Percentiles rank a stretch among this genome's conserved stretches.
phyloP scores from a whole-genome alignment of 2,113 vertebrate species.

The Sander lucioperca region DNA sequence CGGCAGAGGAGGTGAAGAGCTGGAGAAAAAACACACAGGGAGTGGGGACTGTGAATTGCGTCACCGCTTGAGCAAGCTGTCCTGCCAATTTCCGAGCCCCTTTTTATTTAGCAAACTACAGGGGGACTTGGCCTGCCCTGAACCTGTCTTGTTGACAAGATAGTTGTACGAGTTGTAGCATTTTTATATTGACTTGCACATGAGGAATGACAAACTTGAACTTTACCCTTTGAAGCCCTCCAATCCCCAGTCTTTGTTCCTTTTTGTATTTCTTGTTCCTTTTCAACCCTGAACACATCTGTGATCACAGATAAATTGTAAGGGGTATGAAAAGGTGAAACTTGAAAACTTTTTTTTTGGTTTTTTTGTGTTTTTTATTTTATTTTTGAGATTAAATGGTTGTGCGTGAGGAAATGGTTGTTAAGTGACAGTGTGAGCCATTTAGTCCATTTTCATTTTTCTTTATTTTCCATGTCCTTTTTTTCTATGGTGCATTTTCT shows the following conservation, averaged over 20 bases:
- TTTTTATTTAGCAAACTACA: slow-evolving; percentile 65
- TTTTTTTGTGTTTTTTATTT: neutral
- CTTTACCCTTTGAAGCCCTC: slow-evolving; percentile 59
- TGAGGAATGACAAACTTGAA: slow-evolving; percentile 84
- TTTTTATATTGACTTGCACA: slow-evolving; percentile 86
- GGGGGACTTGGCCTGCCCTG: slow-evolving; percentile 57
- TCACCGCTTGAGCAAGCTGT: slow-evolving; percentile 63
- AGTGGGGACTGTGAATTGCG: slow-evolving; percentile 47
- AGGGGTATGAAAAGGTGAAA: slow-evolving; percentile 68
- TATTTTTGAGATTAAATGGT: slow-evolving; percentile 50
- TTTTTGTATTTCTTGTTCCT: slow-evolving; percentile 56
- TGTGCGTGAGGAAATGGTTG: slow-evolving; percentile 54
- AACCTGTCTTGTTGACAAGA: slow-evolving; percentile 72
- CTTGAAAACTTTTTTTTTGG: slow-evolving; percentile 65
- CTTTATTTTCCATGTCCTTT: slow-evolving; percentile 42
- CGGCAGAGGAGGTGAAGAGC: slow-evolving; percentile 36
- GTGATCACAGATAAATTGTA: slow-evolving; percentile 54
- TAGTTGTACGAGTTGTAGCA: slow-evolving; percentile 84
- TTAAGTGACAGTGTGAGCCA: slow-evolving; percentile 65
- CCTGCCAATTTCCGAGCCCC: slow-evolving; percentile 79
- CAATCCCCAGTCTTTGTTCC: slow-evolving; percentile 46
- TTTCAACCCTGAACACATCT: slow-evolving; percentile 61
- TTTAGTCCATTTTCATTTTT: slow-evolving; percentile 57
- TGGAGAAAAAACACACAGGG: slow-evolving; percentile 43
- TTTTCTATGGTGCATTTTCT: slow-evolving; percentile 71